Evolutionary conservation across 2,113 vertebrate genomes (phyloP).

Genomic region (Papio anubis): DNA sequence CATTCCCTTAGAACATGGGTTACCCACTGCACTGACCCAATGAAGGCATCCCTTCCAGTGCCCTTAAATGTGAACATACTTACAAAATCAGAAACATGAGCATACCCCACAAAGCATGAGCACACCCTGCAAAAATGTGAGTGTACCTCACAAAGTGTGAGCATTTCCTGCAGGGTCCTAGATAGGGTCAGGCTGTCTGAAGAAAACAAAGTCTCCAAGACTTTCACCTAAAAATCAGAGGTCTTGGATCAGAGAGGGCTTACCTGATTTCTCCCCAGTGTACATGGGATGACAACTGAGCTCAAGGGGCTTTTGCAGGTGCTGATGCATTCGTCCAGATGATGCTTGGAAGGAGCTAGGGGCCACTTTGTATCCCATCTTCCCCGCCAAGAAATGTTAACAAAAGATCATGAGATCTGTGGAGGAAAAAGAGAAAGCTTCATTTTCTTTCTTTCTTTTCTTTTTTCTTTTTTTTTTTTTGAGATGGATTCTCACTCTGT

Average conservation of each 20-base stretch:
- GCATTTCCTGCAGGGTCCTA: not conserved
- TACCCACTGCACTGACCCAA: not conserved
- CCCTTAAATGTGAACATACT: not conserved
- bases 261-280: not conserved
- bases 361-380: not conserved
- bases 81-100: not conserved
- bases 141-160: not conserved
- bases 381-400: not conserved
- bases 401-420: not conserved
- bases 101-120: not conserved
- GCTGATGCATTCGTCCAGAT: not conserved
- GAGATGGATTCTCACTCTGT: no score
- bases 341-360: not conserved
- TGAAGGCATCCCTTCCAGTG: not conserved
- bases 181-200: not conserved
- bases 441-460: not conserved
- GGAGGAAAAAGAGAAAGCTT: not conserved
- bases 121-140: not conserved
- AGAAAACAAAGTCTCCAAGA: not conserved
- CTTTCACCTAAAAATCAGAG: not conserved
- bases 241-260: not conserved
- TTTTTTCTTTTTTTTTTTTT: no score
- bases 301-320: not conserved
- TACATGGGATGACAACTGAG: not conserved
- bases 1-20: not conserved